Conservation (phyloP, 2,888 invertebrate species). For the Pocota personata region DNA sequence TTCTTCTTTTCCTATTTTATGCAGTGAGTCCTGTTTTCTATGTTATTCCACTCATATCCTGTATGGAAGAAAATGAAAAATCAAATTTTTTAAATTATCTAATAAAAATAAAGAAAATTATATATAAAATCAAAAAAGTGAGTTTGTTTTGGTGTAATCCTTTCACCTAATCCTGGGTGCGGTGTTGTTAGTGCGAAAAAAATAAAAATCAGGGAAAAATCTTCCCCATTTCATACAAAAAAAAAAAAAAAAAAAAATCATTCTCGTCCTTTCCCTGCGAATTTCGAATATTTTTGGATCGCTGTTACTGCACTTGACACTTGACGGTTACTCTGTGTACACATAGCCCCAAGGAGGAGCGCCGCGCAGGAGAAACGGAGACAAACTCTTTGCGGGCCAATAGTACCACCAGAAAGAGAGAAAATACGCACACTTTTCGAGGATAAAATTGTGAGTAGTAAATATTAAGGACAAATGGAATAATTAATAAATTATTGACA, state of each 20-base stretch:
- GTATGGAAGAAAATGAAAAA: neutral
- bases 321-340: constrained; percentile 48
- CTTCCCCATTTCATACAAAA: constrained; percentile 4
- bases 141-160: constrained; percentile 51
- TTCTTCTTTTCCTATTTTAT: constrained; percentile 13
- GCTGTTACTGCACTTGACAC: constrained; percentile 67
- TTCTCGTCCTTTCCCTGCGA: constrained; percentile 50
- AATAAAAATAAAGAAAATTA: neutral
- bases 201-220: neutral
- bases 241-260: neutral
- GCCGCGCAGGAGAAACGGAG: constrained; percentile 16
- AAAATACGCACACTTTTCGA: constrained; percentile 23
- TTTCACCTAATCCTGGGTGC: constrained; percentile 60
- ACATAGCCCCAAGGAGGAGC: constrained; percentile 41
- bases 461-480: constrained; percentile 52
- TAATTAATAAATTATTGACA: constrained; percentile 71
- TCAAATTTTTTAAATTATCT: neutral
- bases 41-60: constrained; percentile 12
- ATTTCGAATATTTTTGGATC: constrained; percentile 47
- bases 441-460: constrained; percentile 62
- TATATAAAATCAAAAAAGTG: neutral
- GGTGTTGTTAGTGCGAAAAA: constrained; percentile 48
- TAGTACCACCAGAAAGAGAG: constrained; percentile 28
- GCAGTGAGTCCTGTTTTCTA: constrained; percentile 6
- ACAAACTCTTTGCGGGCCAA: constrained; percentile 9